Evolutionary conservation across 2,888 invertebrate genomes (phyloP).

Genomic region (Netelia virgata): DNA sequence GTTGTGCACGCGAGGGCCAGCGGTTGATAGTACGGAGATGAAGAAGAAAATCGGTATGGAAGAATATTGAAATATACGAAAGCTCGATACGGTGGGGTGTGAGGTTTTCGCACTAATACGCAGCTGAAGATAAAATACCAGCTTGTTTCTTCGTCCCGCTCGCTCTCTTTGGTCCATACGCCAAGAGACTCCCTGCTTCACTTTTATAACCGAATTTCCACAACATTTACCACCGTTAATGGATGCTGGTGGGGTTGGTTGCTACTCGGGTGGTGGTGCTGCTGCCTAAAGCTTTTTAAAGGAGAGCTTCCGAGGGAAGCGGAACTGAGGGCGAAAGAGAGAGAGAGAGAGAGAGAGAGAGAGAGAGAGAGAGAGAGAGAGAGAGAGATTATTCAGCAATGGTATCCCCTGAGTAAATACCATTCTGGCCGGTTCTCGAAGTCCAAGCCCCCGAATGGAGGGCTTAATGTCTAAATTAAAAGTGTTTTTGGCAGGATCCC

Average conservation of each 20-base stretch:
- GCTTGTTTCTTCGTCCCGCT: slow-evolving; percentile 32
- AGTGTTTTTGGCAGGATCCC: slow-evolving; percentile 17
- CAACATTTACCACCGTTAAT: slow-evolving; percentile 76
- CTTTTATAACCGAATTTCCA: slow-evolving; percentile 76
- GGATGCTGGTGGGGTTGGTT: slow-evolving; percentile 68
- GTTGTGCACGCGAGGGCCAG: not conserved
- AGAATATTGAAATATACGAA: slow-evolving; percentile 41
- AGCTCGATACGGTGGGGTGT: slow-evolving; percentile 29
- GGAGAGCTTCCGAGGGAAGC: slow-evolving; percentile 40
- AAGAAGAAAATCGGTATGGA: not conserved
- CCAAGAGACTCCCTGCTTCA: slow-evolving; percentile 61
- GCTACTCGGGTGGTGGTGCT: slow-evolving; percentile 48
- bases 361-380: slow-evolving; percentile 39
- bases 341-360: slow-evolving; percentile 38
- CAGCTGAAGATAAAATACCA: slow-evolving; percentile 60
- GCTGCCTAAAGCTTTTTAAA: slow-evolving; percentile 62
- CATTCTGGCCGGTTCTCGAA: slow-evolving; percentile 24
- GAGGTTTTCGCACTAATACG: slow-evolving; percentile 42
- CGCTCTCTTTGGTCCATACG: slow-evolving; percentile 40
- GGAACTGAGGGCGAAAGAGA: slow-evolving; percentile 33
- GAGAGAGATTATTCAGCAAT: slow-evolving; percentile 47
- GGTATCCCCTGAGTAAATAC: slow-evolving; percentile 55
- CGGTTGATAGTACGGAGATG: slow-evolving; percentile 20
- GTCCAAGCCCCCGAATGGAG: not conserved
- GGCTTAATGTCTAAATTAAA: slow-evolving; percentile 49